A percentile compares a stretch with the other conserved stretches of the same genome.
These are phyloP conservation scores for Zaprionus vittiger DNA, from an alignment of 1,140 invertebrate genomes.

Conservation along the genomic window DNA sequence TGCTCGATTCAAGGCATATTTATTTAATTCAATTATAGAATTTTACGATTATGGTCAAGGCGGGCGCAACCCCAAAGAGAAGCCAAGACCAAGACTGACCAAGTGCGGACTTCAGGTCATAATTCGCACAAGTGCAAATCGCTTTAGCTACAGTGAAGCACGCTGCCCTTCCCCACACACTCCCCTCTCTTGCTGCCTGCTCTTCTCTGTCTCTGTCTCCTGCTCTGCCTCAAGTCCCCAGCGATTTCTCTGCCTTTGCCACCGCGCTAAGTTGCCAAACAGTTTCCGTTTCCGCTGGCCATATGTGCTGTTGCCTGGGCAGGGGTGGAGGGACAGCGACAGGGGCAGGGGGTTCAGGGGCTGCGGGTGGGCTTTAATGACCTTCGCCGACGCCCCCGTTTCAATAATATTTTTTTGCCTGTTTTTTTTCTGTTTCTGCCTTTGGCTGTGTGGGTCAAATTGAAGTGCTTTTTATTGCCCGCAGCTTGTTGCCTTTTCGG, in stretches of 20 bases:
- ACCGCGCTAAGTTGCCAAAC: slow-evolving; percentile 74
- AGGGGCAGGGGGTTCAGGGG: neutral
- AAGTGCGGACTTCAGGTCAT: slow-evolving; percentile 61
- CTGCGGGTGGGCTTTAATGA: slow-evolving; percentile 57
- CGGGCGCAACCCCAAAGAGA: slow-evolving; percentile 2
- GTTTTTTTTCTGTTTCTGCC: slow-evolving; percentile 42
- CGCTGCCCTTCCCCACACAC: neutral
- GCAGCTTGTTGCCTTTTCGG: slow-evolving; percentile 73
- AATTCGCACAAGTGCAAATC: slow-evolving; percentile 80
- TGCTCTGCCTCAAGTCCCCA: slow-evolving; percentile 53
- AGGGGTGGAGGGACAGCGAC: neutral
- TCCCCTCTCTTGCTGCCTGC: neutral
- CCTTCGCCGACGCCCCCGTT: slow-evolving; percentile 52
- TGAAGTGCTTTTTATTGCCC: slow-evolving; percentile 82
- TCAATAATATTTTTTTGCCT: slow-evolving; percentile 45
- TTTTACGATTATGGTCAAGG: slow-evolving; percentile 73
- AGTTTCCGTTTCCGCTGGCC: slow-evolving; percentile 77
- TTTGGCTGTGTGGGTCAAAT: slow-evolving; percentile 74
- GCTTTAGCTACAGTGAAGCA: slow-evolving; percentile 36
- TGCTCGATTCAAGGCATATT: slow-evolving; percentile 58
- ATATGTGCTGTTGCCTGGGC: slow-evolving; percentile 56
- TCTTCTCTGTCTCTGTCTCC: neutral
- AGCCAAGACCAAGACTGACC: slow-evolving; percentile 3
- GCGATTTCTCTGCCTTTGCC: slow-evolving; percentile 51
- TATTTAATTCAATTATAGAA: slow-evolving; percentile 83